Conservation (phyloP, 1,140 invertebrate genomes). For the Saccostrea cuccullata region DNA sequence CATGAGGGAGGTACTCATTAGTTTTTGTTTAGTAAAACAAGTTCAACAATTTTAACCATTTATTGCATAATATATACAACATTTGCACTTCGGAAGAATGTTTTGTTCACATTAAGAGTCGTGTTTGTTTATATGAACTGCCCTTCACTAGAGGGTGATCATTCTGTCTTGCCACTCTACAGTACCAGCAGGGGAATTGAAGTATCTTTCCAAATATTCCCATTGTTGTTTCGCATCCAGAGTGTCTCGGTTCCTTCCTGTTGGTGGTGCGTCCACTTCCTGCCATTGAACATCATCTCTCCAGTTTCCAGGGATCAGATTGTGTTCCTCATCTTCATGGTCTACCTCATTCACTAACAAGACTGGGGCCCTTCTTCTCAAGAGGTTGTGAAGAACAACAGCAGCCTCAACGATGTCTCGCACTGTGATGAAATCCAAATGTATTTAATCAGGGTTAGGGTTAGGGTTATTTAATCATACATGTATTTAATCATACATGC, state of each 20-base stretch:
- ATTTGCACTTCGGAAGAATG: too few species aligned
- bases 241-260: constrained; percentile 34
- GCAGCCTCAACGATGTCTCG: not conserved
- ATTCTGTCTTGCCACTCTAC: constrained; percentile 21
- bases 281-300: constrained; percentile 27
- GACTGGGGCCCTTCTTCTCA: constrained; percentile 4
- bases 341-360: constrained; percentile 24
- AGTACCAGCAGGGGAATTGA: constrained; percentile 15
- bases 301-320: constrained; percentile 8
- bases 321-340: constrained; percentile 33
- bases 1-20: too few species aligned
- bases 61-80: too few species aligned
- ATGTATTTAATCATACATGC: too few species aligned
- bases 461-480: too few species aligned
- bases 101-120: constrained; percentile 6
- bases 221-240: constrained; percentile 12
- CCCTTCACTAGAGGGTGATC: not conserved
- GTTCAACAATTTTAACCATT: too few species aligned
- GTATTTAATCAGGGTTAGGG: too few species aligned
- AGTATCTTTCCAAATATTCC: not conserved
- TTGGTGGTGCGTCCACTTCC: constrained; percentile 4
- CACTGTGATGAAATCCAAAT: not conserved
- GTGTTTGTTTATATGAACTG: too few species aligned
- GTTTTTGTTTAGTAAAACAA: too few species aligned
- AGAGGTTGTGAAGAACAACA: constrained; percentile 39